Conservation (phyloP, 2,113 vertebrate species). For the Erythrolamprus reginae region DNA sequence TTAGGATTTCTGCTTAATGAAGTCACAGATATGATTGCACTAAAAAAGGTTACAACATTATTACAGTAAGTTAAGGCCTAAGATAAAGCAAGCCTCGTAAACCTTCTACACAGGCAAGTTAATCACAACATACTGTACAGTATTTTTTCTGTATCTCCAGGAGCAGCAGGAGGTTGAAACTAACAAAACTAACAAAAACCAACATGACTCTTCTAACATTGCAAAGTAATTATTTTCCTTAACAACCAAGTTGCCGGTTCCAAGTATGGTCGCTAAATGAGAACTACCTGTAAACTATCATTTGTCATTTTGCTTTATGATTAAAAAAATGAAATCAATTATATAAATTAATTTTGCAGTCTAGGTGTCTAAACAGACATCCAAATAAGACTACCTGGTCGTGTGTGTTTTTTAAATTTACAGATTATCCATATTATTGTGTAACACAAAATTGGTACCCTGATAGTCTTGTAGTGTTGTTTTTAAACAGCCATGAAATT, state of each 20-base stretch:
- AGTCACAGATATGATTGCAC: neutral
- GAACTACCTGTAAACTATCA: neutral
- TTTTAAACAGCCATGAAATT: neutral
- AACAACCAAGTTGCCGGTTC: neutral
- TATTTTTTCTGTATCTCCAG: neutral
- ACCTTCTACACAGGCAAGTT: neutral
- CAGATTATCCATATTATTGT: neutral
- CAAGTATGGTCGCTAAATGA: neutral
- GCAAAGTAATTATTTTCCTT: neutral
- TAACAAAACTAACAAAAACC: neutral
- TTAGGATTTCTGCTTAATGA: neutral
- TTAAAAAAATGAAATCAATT: neutral
- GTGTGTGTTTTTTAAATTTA: neutral
- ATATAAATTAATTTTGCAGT: neutral
- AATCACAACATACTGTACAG: neutral
- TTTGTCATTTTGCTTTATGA: neutral
- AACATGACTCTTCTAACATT: conserved; percentile 12
- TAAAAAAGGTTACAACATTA: neutral
- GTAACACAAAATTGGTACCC: neutral
- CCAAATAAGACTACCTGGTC: neutral
- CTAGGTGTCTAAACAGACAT: neutral
- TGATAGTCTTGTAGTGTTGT: neutral
- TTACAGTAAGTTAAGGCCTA: neutral
- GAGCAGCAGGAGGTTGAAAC: conserved; percentile 7
- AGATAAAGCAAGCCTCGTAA: neutral